phyloP scores from a whole-genome alignment of 2,888 invertebrate genomes.

The Danaus chrysippus region DNA sequence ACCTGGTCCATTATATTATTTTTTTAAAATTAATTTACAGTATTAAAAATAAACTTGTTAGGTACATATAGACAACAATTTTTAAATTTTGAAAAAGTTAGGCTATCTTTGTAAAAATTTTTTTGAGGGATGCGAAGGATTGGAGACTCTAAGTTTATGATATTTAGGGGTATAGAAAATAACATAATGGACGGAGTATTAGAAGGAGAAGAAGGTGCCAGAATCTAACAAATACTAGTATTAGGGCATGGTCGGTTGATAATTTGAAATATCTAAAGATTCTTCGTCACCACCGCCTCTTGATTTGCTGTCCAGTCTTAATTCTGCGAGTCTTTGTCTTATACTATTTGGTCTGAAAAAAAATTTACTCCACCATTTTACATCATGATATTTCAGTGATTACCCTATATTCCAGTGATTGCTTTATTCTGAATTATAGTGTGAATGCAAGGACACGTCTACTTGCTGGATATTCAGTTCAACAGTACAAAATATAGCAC shows the following conservation, averaged over 20 bases:
- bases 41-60: not conserved
- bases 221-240: not conserved
- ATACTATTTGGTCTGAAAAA: conserved; percentile 65
- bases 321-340: conserved; percentile 64
- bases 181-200: conserved; percentile 6
- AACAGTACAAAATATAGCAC: too few relatives aligned
- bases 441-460: too few relatives aligned
- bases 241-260: conserved; percentile 25
- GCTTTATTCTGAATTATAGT: too few relatives aligned
- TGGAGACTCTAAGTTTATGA: not conserved
- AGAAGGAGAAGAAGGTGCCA: not conserved
- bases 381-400: conserved; percentile 47
- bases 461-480: too few relatives aligned
- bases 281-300: conserved; percentile 67
- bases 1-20: conserved; percentile 10
- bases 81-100: too few relatives aligned
- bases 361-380: not conserved
- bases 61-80: too few relatives aligned
- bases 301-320: conserved; percentile 67
- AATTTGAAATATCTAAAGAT: conserved; percentile 36
- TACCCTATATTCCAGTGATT: too few relatives aligned
- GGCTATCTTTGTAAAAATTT: too few relatives aligned
- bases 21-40: conserved; percentile 7
- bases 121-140: too few relatives aligned
- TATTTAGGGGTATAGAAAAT: not conserved